A percentile compares a stretch with the other conserved stretches of the same genome.
These are phyloP conservation scores for Nomada ruficornis DNA, from an alignment of 2,888 invertebrate species.

Conservation along the genomic window DNA sequence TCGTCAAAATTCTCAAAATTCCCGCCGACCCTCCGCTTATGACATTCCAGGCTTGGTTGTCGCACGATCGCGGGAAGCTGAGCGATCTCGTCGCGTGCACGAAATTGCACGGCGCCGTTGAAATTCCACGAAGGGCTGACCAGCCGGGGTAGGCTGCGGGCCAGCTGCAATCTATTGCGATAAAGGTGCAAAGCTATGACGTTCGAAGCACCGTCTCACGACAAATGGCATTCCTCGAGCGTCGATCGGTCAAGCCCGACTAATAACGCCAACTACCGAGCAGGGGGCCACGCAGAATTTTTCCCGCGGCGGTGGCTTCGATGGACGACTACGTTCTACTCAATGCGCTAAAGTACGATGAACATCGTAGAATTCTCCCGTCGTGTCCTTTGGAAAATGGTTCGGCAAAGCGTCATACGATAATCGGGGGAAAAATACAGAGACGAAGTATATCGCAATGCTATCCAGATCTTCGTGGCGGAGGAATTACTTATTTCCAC, in stretches of 20 bases:
- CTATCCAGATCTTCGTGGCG: too few species aligned
- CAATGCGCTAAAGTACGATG: too few species aligned
- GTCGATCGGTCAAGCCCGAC: conserved; percentile 43
- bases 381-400: too few species aligned
- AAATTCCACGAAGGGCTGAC: conserved; percentile 76
- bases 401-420: too few species aligned
- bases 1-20: conserved; percentile 74
- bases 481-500: too few species aligned
- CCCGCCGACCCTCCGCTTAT: conserved; percentile 69
- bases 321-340: too few species aligned
- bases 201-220: conserved; percentile 60
- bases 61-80: conserved; percentile 41
- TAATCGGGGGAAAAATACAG: too few species aligned
- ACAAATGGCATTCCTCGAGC: conserved; percentile 69
- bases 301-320: neutral
- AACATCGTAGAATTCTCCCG: too few species aligned
- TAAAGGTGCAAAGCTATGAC: conserved; percentile 73
- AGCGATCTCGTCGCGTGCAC: conserved; percentile 75
- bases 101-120: conserved; percentile 75
- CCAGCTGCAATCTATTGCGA: conserved; percentile 69
- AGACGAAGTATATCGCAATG: too few species aligned
- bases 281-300: conserved; percentile 11
- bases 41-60: conserved; percentile 72
- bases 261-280: conserved; percentile 50
- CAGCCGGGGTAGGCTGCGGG: conserved; percentile 20